Base-by-base conservation (phyloP, 2,797 vertebrate genomes). In the Clarias laeviceps region DNA sequence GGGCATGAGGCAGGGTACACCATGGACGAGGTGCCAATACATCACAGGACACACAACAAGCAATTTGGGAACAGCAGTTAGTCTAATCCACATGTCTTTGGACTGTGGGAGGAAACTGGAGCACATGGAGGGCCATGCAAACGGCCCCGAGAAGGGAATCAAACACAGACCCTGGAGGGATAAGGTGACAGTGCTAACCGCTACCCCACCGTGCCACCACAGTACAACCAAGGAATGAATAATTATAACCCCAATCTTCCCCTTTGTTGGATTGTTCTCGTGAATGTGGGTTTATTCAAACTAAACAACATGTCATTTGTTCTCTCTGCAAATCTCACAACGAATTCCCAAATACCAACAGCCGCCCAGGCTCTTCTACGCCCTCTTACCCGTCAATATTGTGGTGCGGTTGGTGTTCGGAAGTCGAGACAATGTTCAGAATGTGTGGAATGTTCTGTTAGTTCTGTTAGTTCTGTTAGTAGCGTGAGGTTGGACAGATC, bases 341-440 rank as follows among this genome's bases (percentile, higher is more conserved):
- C 59, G 76, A 45, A 81, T 68, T 82, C 68, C 70, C 37, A 72
- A 65, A 82, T 87, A 27, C 76, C 54, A 45, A 45, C 66, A 50
- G 61, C 73, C 66, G 54, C 78, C 68, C 82, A 84, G 32, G 34
- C 64, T 82, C 72, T 68, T 78, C 50, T 73, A 72, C 80, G 24
- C 62, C 27, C 27, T 74, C 27, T 79, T 81, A 45, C 73, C 1
- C 3, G 27, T 74, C 83, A 17, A 54, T 74, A 89, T 81, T 68
- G 83, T 88, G 72, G 68, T 84, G 81, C 82, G 82, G 86, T 87
- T 83, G 89, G 89, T 81, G 84, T 90, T 92, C 88, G 78, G 84
- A 91, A 90, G 90, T 92, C 89, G 78, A 88, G 93, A 91, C 89
- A 91, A 92, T 92, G 91, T 89, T 77, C 88, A 91, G 91, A 94